phyloP scores from a whole-genome alignment of 1,140 invertebrate genomes.

The Rhynchophorus ferrugineus region DNA sequence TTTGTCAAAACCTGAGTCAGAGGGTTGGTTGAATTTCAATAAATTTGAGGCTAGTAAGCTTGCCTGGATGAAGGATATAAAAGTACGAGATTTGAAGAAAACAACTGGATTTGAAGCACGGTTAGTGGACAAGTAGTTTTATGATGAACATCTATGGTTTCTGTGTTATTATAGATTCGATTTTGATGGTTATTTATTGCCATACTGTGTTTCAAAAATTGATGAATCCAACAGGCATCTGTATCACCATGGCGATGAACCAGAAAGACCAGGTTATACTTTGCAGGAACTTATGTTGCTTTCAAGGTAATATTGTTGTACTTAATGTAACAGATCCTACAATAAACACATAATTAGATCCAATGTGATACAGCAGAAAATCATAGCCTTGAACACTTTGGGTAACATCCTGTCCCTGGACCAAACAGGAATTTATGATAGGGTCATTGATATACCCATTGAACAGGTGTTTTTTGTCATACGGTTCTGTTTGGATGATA shows the following conservation, averaged over 20 bases:
- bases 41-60: slow-evolving; percentile 74
- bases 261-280: slow-evolving; percentile 81
- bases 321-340: neutral
- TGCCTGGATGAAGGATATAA: slow-evolving; percentile 71
- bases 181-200: slow-evolving; percentile 59
- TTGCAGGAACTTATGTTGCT: slow-evolving; percentile 79
- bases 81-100: slow-evolving; percentile 43
- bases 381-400: slow-evolving; percentile 67
- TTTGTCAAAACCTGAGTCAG: slow-evolving; percentile 50
- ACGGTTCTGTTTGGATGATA: slow-evolving; percentile 79
- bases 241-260: slow-evolving; percentile 88
- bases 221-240: slow-evolving; percentile 56
- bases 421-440: slow-evolving; percentile 63
- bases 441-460: slow-evolving; percentile 53
- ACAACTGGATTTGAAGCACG: slow-evolving; percentile 61
- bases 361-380: slow-evolving; percentile 69
- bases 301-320: slow-evolving; percentile 30
- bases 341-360: slow-evolving; percentile 44
- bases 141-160: neutral
- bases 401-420: slow-evolving; percentile 71
- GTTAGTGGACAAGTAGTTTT: slow-evolving; percentile 14
- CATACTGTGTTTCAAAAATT: slow-evolving; percentile 54
- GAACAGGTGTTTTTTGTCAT: slow-evolving; percentile 70
- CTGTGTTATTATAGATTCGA: slow-evolving; percentile 45
- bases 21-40: slow-evolving; percentile 77